Conservation (phyloP, 2,888 invertebrate species). For the Catocala nupta region DNA sequence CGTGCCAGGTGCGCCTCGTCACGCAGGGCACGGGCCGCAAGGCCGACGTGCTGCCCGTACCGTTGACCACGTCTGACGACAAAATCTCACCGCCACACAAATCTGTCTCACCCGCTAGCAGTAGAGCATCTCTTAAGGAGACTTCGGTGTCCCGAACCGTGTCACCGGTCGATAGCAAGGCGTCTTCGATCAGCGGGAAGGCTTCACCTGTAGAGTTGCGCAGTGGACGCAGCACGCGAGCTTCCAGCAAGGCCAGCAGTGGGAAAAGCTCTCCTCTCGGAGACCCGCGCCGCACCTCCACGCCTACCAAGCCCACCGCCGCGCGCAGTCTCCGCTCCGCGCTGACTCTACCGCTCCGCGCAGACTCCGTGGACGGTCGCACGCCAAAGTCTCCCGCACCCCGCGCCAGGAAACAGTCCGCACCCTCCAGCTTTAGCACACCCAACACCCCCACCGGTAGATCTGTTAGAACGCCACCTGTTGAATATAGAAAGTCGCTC, state of each 20-base stretch:
- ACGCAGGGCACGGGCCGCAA: slow-evolving; percentile 77
- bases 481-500: slow-evolving; percentile 69
- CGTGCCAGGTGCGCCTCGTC: slow-evolving; percentile 91
- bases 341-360: slow-evolving; percentile 70
- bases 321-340: slow-evolving; percentile 56
- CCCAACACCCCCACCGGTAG: slow-evolving; percentile 70
- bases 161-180: slow-evolving; percentile 71
- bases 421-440: slow-evolving; percentile 75
- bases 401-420: slow-evolving; percentile 75
- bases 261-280: slow-evolving; percentile 61
- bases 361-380: slow-evolving; percentile 54
- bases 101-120: slow-evolving; percentile 60
- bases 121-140: slow-evolving; percentile 60
- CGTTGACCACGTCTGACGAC: slow-evolving; percentile 46
- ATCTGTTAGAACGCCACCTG: slow-evolving; percentile 68
- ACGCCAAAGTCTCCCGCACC: slow-evolving; percentile 53
- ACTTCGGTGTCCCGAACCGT: slow-evolving; percentile 58
- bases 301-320: slow-evolving; percentile 59
- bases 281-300: slow-evolving; percentile 64
- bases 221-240: slow-evolving; percentile 54
- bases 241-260: slow-evolving; percentile 59
- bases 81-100: slow-evolving; percentile 27
- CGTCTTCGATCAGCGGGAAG: slow-evolving; percentile 69
- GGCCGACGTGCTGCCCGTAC: slow-evolving; percentile 67
- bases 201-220: slow-evolving; percentile 60